Base-by-base conservation (phyloP, 2,888 invertebrate genomes). In the Pterostichus madidus region DNA sequence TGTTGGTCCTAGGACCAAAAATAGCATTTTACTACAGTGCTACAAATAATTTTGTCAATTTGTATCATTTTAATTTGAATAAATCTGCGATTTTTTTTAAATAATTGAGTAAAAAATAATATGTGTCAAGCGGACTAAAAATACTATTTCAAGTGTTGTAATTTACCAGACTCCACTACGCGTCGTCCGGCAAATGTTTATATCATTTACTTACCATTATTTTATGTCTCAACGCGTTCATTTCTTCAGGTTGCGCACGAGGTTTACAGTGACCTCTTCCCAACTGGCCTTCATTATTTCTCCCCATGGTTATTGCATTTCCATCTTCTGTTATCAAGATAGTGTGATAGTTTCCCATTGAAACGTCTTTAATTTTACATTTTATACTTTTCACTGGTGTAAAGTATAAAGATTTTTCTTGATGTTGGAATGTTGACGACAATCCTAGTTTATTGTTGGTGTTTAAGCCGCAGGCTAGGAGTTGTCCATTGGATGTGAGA, bases 401-500 rank as follows among this genome's bases (percentile, higher is more conserved):
- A 31, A 86, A 86, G 31, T 78, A 83, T 52, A 85, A 84, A 11
- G 86, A 68, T 11, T 86, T 84, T 11, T 84, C 17, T 87, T 88
- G 89, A 83, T 88, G 88, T 49, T 87, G 86, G 1, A 89, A 84
- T 32, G 88, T 88, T 78, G 88, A 87, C 7, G 92, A 90, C 35
- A 94, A 90, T 32, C 94, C 94, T 52, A 95, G 89, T 87, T 94
- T 94, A 86, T 94, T 94, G 87, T 92, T 90, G 64, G 90, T 89
- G 86, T 93, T 94, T 84, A 90, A 91, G 11, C 95, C 95, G 87
- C 93, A 93, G 5, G 93, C 93, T 84, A 93, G 91, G 52, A 95
- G 88, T 49, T 91, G 90, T 1, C 94, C 94, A 83, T 91, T 91
- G 77, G 91, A 90, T 11, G 93, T 93, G 6, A 94, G 88, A 35